Base-by-base conservation (phyloP, 1,140 invertebrate species). In the Aphis gossypii region DNA sequence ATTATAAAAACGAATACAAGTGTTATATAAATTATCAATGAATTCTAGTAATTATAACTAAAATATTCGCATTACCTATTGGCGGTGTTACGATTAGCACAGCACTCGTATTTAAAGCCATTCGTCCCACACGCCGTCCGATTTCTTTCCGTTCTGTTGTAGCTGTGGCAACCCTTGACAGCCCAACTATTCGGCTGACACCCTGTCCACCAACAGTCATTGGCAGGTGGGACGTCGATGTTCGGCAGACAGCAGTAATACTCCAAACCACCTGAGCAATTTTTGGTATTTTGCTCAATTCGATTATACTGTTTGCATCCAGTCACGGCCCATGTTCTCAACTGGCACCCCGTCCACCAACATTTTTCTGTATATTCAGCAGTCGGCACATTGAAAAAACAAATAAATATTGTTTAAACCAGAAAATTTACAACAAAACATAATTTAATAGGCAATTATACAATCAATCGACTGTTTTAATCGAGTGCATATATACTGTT, bases 261-360 rank as follows among this genome's bases (percentile, higher is more conserved):
- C 41, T 76, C 84, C 2, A 38, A 93, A 88, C 94, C 94, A 25
- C 54, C 83, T 0, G 41, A 35, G 48, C 94, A 94, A 8, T 23
- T n/a, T 82, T 38, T 93, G 51, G 44, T 68, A 25, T 94, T 56
- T 30, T n/a, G 21, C 76, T 94, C 38, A 1, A n/a, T 46, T 46
- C 90, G 46, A 20, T 87, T 51, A 51, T 94, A 94, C n/a, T 94
- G 94, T 2, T 86, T 20, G 44, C 94, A 94, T n/a, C 94, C 94
- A 1, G 82, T 93, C 14, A 94, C 92, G 23, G 92, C 91, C 94
- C 91, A 93, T 38, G 54, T 41, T 9, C 90, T 94, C 18, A 14
- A 20, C 51, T 94, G 94, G 44, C 94, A 94, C 41, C 91, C 94
- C 4, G 92, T 94, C 94, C 94, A 94, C 94, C 91, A 93, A 88